phyloP scores from a whole-genome alignment of 1,140 invertebrate species.

The Spodoptera litura region DNA sequence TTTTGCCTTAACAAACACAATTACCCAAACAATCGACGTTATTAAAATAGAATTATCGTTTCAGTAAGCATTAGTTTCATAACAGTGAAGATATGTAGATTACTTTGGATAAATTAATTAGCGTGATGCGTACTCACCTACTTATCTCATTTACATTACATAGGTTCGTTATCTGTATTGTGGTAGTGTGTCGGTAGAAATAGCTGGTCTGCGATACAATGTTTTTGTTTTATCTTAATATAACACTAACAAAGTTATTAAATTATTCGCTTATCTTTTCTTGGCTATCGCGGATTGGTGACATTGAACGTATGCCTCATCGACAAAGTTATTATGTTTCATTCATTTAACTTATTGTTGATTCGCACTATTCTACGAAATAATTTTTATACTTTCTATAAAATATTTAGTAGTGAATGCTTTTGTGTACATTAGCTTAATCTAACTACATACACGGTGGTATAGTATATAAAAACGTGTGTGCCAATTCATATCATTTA shows the following conservation, averaged over 20 bases:
- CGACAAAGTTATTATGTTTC: background rate
- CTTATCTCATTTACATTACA: constrained; percentile 18
- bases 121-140: constrained; percentile 16
- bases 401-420: too few relatives aligned
- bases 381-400: too few relatives aligned
- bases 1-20: background rate
- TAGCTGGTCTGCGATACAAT: constrained; percentile 6
- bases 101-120: constrained; percentile 28
- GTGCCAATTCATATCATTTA: too few relatives aligned
- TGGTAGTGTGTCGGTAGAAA: background rate
- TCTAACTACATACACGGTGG: too few relatives aligned
- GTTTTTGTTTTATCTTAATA: constrained; percentile 22
- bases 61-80: constrained; percentile 23
- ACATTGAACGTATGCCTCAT: constrained; percentile 30
- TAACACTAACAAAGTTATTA: constrained; percentile 20
- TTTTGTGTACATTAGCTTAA: too few relatives aligned
- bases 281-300: constrained; percentile 28
- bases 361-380: too few relatives aligned
- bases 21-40: constrained; percentile 3
- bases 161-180: constrained; percentile 14
- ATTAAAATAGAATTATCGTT: constrained; percentile 7
- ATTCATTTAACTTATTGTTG: background rate
- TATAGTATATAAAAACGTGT: too few relatives aligned
- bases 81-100: constrained; percentile 20
- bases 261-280: constrained; percentile 38